phyloP scores from a whole-genome alignment of 2,113 vertebrate genomes.

The Thamnophis sirtalis region DNA sequence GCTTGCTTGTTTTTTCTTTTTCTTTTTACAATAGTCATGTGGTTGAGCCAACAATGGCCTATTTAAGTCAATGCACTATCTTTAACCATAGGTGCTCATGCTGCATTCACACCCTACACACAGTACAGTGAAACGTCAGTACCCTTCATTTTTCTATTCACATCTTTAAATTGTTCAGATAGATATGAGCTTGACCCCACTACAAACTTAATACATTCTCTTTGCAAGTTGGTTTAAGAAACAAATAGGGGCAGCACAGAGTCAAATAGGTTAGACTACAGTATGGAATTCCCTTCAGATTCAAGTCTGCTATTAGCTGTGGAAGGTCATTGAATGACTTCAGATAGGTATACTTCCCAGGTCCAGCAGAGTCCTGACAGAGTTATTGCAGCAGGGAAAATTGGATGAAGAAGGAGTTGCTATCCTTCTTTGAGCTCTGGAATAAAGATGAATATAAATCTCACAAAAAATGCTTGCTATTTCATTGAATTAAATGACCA shows the following conservation, averaged over 20 bases:
- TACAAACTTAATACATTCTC: background rate
- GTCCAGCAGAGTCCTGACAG: background rate
- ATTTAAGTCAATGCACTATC: background rate
- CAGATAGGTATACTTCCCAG: background rate
- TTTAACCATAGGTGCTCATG: background rate
- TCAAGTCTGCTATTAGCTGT: background rate
- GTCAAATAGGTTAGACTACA: background rate
- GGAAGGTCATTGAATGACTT: background rate
- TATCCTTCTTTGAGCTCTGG: background rate
- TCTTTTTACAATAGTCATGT: background rate
- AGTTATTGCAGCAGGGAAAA: background rate
- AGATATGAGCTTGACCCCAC: background rate
- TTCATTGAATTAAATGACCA: background rate
- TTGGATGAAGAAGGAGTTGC: background rate
- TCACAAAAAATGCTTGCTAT: background rate
- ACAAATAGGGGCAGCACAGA: background rate
- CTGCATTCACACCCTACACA: background rate
- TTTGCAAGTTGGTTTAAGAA: background rate
- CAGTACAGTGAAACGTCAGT: background rate
- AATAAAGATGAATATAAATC: background rate
- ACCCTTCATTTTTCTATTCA: background rate
- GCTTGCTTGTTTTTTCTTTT: background rate
- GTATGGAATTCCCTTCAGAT: background rate
- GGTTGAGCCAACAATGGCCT: background rate
- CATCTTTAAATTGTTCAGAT: background rate